These are phyloP conservation scores for Ferdinandea cuprea DNA, from an alignment of 2,888 invertebrate genomes.

Conservation along the genomic window DNA sequence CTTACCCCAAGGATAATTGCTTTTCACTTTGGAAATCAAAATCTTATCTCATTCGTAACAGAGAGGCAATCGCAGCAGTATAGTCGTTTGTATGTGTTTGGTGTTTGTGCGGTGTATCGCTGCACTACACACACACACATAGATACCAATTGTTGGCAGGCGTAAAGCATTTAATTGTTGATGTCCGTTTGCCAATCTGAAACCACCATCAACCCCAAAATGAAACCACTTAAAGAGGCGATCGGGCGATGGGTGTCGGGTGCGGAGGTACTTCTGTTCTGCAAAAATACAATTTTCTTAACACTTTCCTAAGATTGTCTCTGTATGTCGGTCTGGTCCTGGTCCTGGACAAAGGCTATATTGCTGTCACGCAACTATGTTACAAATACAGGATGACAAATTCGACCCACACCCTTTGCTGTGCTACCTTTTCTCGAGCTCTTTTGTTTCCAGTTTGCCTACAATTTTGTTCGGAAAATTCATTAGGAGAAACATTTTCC, in stretches of 20 bases:
- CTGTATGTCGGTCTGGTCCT: no score
- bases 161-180: constrained; percentile 71
- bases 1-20: constrained; percentile 74
- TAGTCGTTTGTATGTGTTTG: background rate
- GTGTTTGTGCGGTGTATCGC: constrained; percentile 16
- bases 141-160: constrained; percentile 73
- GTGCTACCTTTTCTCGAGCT: background rate
- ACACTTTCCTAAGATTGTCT: constrained; percentile 14
- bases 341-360: background rate
- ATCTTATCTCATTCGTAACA: constrained; percentile 73
- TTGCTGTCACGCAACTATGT: constrained; percentile 30
- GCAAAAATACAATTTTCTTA: constrained; percentile 51
- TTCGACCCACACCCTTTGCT: constrained; percentile 15
- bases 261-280: background rate
- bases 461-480: constrained; percentile 58
- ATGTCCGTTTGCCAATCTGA: constrained; percentile 74
- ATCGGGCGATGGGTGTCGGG: background rate
- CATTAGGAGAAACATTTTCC: constrained; percentile 67
- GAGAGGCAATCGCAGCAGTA: constrained; percentile 4
- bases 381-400: constrained; percentile 49
- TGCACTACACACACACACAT: constrained; percentile 44
- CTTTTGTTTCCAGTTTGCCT: constrained; percentile 2
- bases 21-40: constrained; percentile 74
- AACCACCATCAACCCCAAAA: constrained; percentile 58
- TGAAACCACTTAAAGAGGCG: constrained; percentile 65